Conservation (phyloP, 2,113 vertebrate species). For the Toxostoma redivivum region DNA sequence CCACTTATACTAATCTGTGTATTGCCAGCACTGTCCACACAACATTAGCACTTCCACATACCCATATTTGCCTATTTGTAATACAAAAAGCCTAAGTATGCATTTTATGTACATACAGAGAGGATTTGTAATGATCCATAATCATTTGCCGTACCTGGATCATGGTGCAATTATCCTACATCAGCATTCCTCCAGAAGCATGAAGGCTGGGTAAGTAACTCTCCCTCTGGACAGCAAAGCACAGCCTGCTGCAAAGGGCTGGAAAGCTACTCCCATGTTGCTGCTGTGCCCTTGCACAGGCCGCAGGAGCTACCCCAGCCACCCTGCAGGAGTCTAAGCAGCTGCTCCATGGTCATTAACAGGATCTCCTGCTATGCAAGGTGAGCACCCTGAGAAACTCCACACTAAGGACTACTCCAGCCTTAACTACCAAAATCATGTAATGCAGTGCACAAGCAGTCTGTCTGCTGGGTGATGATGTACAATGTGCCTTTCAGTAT, state of each 20-base stretch:
- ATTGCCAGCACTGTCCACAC: background rate
- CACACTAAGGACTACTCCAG: background rate
- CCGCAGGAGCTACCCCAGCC: background rate
- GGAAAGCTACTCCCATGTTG: background rate
- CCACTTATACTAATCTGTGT: too few species aligned
- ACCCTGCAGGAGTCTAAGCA: background rate
- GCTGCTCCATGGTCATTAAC: background rate
- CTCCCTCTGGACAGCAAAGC: background rate
- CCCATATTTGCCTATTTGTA: background rate
- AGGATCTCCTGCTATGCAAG: background rate
- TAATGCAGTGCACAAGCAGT: background rate
- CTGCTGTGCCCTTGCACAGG: background rate
- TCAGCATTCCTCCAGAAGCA: background rate
- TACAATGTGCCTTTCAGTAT: background rate
- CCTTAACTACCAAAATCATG: background rate
- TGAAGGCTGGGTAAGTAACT: background rate
- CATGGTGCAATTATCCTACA: accelerated
- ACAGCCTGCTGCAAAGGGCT: background rate
- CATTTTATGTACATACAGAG: background rate
- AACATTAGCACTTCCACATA: too few species aligned
- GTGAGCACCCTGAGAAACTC: background rate
- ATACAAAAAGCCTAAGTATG: background rate
- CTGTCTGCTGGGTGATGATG: background rate
- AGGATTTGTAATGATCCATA: background rate
- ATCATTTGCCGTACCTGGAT: background rate